Evolutionary conservation across 2,113 vertebrate species (phyloP), one percentile per base, ranked within the genome.

Genomic region (Hydrolagus affinis): DNA sequence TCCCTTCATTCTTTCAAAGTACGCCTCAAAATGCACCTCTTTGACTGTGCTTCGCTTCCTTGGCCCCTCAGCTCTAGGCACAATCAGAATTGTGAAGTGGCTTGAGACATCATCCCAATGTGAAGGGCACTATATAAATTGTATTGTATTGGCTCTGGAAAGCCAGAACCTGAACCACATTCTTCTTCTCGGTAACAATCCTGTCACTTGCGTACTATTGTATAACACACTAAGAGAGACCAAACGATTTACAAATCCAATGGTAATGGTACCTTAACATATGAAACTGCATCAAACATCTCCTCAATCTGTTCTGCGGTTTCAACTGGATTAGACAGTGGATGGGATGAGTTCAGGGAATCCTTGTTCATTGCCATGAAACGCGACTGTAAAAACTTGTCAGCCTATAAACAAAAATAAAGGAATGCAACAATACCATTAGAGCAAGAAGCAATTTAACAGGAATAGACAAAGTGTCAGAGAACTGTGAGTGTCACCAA

Each of bases 281-380:
- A 99, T 32, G 97, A 97, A 88, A 99, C 92, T 0, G 92, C 91
- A 92, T 98, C 96, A 93, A 99, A 99, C 96, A 98, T 99, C 92
- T 97, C 96, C 85, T 94, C 94, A 86, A 99, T 96, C 90, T 98
- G 95, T 83, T 95, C 94, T 62, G 95, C 91, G 60, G 95, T 93
- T 21, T 92, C 92, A 86, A 96, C 95, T 68, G 92, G 87, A n/a
- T 94, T 91, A 3, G 96, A 98, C 32, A 98, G 91, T 7, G 97
- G 88, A 83, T 95, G 96, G 87, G 97, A 96, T 10, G 96, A 96
- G 90, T 95, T 97, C 85, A 99, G 89, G 4, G 95, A 91, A 90
- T 99, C 98, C 89, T 95, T 96, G 87, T 89, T 93, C 92, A 98
- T 88, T 30, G 93, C 95, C 92, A 92, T 93, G 89, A 98, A 96